Percentiles rank a stretch among this genome's conserved stretches.
These are phyloP conservation scores for Poicephalus meyeri DNA, from an alignment of 2,113 vertebrate species.

Conservation along the genomic window DNA sequence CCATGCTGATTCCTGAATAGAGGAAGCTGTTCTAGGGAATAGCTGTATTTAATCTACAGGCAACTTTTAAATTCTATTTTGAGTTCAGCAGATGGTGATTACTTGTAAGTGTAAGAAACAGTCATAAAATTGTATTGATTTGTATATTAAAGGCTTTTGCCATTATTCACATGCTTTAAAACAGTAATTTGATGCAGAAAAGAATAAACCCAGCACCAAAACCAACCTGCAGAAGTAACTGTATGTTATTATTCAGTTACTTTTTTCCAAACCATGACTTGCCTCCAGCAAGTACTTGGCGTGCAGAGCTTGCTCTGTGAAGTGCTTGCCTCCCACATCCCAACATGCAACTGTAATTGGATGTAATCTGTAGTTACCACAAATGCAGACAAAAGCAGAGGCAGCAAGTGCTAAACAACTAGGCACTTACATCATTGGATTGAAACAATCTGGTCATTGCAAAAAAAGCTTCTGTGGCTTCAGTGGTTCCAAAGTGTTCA, in stretches of 20 bases:
- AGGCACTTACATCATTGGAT: constrained; percentile 91
- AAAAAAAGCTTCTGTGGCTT: constrained; percentile 98
- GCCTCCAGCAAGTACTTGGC: background rate
- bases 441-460: constrained; percentile 98
- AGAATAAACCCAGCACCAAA: background rate
- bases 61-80: background rate
- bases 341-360: background rate
- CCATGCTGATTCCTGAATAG: background rate
- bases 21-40: background rate
- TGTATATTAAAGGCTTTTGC: background rate
- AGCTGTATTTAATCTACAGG: background rate
- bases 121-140: accelerated
- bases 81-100: background rate
- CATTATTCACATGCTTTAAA: background rate
- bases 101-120: background rate
- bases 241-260: accelerated
- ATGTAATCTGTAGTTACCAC: background rate
- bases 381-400: background rate
- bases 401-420: background rate
- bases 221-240: background rate
- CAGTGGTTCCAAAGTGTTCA: constrained; percentile 94
- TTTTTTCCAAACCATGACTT: background rate
- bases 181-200: background rate
- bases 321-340: background rate
- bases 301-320: background rate